Evolutionary conservation across 2,888 invertebrate genomes (phyloP).

Genomic region (Falcaria lacertinaria): DNA sequence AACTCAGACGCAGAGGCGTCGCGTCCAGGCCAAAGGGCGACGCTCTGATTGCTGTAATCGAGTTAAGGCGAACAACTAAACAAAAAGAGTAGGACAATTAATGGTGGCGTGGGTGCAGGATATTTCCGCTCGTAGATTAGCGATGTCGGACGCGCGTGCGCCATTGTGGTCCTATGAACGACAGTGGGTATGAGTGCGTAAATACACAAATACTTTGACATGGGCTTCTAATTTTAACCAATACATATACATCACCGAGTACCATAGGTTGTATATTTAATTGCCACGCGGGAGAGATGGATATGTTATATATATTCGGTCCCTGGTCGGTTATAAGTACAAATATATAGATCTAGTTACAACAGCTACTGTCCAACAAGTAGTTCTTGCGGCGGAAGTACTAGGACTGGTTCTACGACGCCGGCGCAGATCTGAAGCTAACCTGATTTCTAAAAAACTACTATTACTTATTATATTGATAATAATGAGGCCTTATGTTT

Average conservation of each 20-base stretch:
- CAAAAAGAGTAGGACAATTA: constrained; percentile 75
- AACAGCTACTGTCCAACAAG: not conserved
- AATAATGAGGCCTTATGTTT: not conserved
- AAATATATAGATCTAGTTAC: not conserved
- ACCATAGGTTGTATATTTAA: no score
- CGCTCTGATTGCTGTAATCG: constrained; percentile 73
- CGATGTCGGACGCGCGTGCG: constrained; percentile 39
- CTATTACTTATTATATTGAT: not conserved
- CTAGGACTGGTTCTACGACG: not conserved
- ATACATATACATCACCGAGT: no score
- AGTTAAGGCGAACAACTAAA: constrained; percentile 67
- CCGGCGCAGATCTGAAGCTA: constrained; percentile 2
- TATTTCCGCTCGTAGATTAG: constrained; percentile 48
- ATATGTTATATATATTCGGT: no score
- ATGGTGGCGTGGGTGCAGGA: constrained; percentile 63
- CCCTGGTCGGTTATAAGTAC: not conserved
- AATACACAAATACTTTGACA: not conserved
- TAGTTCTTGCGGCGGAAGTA: not conserved
- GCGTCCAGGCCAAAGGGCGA: constrained; percentile 57
- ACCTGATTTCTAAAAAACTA: not conserved
- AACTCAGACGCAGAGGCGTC: constrained; percentile 56
- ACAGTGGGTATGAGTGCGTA: not conserved
- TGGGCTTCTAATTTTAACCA: no score
- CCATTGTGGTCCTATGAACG: not conserved
- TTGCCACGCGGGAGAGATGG: no score